Base-by-base conservation (phyloP, 30 jellyfish, hydroid and myxozoan species). In the Aurelia aurita complex sp. Pacific region DNA sequence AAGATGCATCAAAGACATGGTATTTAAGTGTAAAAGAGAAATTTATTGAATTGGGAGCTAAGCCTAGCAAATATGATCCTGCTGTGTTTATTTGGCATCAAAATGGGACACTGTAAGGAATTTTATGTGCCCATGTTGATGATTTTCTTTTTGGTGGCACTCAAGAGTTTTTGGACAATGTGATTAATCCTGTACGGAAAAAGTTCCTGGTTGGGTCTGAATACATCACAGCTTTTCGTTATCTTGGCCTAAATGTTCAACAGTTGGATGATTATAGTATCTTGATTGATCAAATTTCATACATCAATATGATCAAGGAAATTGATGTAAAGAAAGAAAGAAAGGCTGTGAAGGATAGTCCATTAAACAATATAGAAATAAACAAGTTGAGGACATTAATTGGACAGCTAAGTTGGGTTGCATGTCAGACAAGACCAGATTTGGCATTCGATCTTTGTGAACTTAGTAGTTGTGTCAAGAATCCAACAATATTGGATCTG, bases 341-440 rank as follows among this genome's bases (percentile, higher is more conserved):
- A 78, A 72, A 17, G 88, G 34, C 64, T 3, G 9, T 19, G 66
- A 78, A 64, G 62, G 66, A 59, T 14, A 34, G 62, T 15, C 38
- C 38, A 9, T 17, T 57, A 17, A 36, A 23, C 54, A 51, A 35
- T 12, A 11, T 15, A 5, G 74, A 50, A 62, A 29, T 1, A 6
- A 23, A 19, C 4, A 34, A 51, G 46, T 66, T 63, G 17, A 36
- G 86, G 16, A n/a, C 90, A 38, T 42, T 80, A 42, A 70, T 80
- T 35, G 88, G 92, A 12, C 75, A 70, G 53, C 34, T 68, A 9
- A 38, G 69, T 52, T 83, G 81, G 92, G 80, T 64, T 40, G 62
- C 75, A 18, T 38, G 61, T 10, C 77, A 66, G 33, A 61, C 91
- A 32, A 75, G 95, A 64, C 90, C 95, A 38, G 84, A 85, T 64